A percentile compares a stretch with the other conserved stretches of the same genome.
phyloP scores from a whole-genome alignment of 2,888 invertebrate species.

The Chaetoderma sp. region DNA sequence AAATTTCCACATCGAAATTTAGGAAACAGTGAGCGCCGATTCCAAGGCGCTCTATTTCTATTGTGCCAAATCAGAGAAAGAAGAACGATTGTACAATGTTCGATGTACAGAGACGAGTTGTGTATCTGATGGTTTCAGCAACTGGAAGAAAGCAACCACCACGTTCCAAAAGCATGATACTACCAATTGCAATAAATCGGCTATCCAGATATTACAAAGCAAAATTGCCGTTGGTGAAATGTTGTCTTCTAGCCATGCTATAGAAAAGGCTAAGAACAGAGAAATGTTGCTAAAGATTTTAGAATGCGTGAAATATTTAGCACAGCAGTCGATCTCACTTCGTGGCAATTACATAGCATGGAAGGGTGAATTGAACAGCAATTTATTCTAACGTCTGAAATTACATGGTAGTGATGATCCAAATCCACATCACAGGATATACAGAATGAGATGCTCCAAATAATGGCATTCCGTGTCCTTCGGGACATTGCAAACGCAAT shows the following conservation, averaged over 20 bases:
- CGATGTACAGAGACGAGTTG: slow-evolving; percentile 31
- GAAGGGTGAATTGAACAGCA: too few relatives aligned
- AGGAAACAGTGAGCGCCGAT: neutral
- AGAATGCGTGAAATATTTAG: too few relatives aligned
- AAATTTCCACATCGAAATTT: neutral
- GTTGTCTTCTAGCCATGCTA: too few relatives aligned
- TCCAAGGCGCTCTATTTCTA: slow-evolving; percentile 1
- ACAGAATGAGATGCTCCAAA: slow-evolving; percentile 39
- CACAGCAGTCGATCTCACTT: slow-evolving; percentile 29
- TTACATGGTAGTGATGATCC: slow-evolving; percentile 22
- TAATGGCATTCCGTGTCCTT: slow-evolving; percentile 33
- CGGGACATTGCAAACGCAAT: slow-evolving; percentile 26
- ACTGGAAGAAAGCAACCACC: slow-evolving; percentile 37
- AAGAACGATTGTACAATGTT: slow-evolving; percentile 1
- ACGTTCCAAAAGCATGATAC: slow-evolving; percentile 26
- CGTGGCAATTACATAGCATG: slow-evolving; percentile 37
- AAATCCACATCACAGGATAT: slow-evolving; percentile 39
- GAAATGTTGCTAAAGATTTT: too few relatives aligned
- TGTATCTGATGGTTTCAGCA: slow-evolving; percentile 28
- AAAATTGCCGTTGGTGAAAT: slow-evolving; percentile 25
- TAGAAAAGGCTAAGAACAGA: slow-evolving; percentile 30
- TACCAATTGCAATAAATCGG: slow-evolving; percentile 30
- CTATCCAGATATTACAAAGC: slow-evolving; percentile 16
- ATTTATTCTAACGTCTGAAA: slow-evolving; percentile 30
- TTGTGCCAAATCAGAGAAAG: neutral